These are phyloP conservation scores for Loxodonta africana DNA, from an alignment of 2,113 vertebrate genomes.

Conservation along the genomic window DNA sequence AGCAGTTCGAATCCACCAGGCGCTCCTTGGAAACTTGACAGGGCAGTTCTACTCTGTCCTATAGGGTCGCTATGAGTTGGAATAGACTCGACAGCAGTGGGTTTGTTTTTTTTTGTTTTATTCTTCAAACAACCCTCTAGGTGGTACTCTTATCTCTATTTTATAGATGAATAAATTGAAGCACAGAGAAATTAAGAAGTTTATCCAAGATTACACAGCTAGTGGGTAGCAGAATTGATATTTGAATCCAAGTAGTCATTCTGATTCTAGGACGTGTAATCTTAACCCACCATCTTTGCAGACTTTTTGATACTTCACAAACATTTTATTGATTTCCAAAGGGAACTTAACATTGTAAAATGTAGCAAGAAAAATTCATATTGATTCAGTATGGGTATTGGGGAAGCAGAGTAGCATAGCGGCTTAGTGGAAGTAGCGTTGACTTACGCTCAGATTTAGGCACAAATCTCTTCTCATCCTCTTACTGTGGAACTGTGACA, in stretches of 20 bases:
- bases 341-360: not conserved
- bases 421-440: not conserved
- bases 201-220: too few relatives aligned
- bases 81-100: too few relatives aligned
- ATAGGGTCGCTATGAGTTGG: too few relatives aligned
- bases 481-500: not conserved
- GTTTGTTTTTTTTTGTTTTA: not conserved
- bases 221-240: not conserved
- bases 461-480: not conserved
- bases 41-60: too few relatives aligned
- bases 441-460: not conserved
- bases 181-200: not conserved
- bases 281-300: not conserved
- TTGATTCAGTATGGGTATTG: not conserved
- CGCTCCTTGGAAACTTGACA: too few relatives aligned
- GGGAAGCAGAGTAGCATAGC: not conserved
- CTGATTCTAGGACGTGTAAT: conserved; percentile 15
- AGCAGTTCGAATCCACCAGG: too few relatives aligned
- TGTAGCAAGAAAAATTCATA: not conserved
- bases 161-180: conserved; percentile 47
- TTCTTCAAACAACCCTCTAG: not conserved
- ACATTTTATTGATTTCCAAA: conserved; percentile 26
- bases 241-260: not conserved
- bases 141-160: not conserved
- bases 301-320: conserved; percentile 2